Evolutionary conservation across 37 sponge, comb jelly and placozoan species (phyloP).

Genomic region (Crambe crambe): DNA sequence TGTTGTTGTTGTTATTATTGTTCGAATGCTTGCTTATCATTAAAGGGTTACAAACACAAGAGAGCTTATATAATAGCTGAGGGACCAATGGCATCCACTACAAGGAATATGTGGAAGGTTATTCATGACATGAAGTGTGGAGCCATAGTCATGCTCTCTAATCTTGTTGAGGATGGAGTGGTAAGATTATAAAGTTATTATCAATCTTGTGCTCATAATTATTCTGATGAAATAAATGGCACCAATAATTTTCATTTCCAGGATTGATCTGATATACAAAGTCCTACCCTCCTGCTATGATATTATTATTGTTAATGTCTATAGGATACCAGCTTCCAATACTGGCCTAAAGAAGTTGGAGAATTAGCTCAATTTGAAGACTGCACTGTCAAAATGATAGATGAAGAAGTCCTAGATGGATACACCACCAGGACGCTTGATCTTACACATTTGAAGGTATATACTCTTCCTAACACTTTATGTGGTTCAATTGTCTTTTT

Average conservation of each 20-base stretch:
- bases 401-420: constrained; percentile 21
- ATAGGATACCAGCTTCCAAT: neutral
- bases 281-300: neutral
- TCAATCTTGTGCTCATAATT: neutral
- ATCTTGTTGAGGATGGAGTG: constrained; percentile 7
- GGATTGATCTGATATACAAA: neutral
- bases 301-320: neutral
- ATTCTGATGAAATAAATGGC: neutral
- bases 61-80: constrained; percentile 59
- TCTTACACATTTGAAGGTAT: constrained; percentile 17
- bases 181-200: constrained; percentile 14
- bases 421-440: constrained; percentile 23
- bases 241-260: neutral
- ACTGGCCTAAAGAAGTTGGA: neutral
- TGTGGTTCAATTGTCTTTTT: neutral
- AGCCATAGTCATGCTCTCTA: constrained; percentile 49
- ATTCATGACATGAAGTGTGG: constrained; percentile 45
- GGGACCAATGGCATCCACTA: constrained; percentile 41
- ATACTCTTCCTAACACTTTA: neutral
- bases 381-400: constrained; percentile 11
- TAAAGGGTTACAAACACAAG: constrained; percentile 54
- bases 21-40: neutral
- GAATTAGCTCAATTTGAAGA: constrained; percentile 15
- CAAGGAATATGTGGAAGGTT: constrained; percentile 61
- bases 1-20: neutral